A percentile compares a stretch with the other conserved stretches of the same genome.
Conservation (phyloP, 2,888 invertebrate species). For the Apodemia zela region DNA sequence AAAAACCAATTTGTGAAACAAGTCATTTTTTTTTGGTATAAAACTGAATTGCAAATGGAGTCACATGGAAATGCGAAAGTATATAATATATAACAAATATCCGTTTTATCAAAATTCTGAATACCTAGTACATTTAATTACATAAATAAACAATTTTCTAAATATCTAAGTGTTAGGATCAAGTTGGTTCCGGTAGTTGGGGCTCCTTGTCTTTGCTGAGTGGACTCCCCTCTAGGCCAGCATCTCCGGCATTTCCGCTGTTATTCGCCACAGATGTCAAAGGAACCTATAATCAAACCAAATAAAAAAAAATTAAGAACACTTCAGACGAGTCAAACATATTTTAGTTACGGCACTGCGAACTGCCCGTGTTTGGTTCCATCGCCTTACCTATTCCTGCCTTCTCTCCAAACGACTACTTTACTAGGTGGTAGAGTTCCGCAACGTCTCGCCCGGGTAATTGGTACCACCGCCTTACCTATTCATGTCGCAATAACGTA, state of each 20-base stretch:
- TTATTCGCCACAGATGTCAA: constrained; percentile 64
- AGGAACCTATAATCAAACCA: constrained; percentile 53
- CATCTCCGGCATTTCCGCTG: constrained; percentile 60
- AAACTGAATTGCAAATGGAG: too few relatives aligned
- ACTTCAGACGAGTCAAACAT: neutral
- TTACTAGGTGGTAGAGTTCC: too few relatives aligned
- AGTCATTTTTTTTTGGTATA: too few relatives aligned
- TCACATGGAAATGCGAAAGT: too few relatives aligned
- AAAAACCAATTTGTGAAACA: too few relatives aligned
- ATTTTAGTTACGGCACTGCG: neutral
- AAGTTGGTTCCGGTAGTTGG: constrained; percentile 51
- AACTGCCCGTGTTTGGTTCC: neutral
- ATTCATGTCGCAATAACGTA: too few relatives aligned
- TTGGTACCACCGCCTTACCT: too few relatives aligned
- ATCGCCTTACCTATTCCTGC: neutral
- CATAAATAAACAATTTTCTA: too few relatives aligned
- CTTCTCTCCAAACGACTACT: too few relatives aligned
- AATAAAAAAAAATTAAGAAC: neutral
- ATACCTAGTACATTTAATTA: constrained; percentile 23
- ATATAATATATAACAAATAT: too few relatives aligned
- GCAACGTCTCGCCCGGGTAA: too few relatives aligned
- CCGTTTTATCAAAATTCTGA: neutral
- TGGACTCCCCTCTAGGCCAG: constrained; percentile 56
- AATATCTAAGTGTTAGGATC: constrained; percentile 39
- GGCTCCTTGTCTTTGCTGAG: constrained; percentile 47